Evolutionary conservation across 2,888 invertebrate species (phyloP).

Genomic region (Melanotus villosus): DNA sequence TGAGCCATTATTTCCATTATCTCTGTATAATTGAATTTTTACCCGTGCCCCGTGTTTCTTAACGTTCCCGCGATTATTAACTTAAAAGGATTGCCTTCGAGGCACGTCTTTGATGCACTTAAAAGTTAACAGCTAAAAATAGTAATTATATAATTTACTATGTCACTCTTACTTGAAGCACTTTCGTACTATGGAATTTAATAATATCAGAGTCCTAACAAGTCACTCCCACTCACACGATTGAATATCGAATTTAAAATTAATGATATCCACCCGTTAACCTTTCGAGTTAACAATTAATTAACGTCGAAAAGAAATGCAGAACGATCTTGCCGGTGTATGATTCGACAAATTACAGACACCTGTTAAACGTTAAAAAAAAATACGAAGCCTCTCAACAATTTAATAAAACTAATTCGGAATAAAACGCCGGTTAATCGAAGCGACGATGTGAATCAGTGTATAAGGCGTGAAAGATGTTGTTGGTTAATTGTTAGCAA

Average conservation of each 20-base stretch:
- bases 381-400: too few relatives aligned
- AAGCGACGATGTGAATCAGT: conserved; percentile 34
- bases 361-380: too few relatives aligned
- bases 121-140: conserved; percentile 18
- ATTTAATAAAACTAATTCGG: background rate
- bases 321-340: background rate
- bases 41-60: conserved; percentile 6
- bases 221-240: background rate
- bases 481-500: conserved; percentile 40
- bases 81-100: background rate
- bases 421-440: conserved; percentile 22
- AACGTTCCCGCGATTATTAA: conserved; percentile 24
- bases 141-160: conserved; percentile 22
- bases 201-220: background rate
- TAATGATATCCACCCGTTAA: background rate
- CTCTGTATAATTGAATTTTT: conserved; percentile 19
- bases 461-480: conserved; percentile 38
- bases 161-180: conserved; percentile 7
- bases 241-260: conserved; percentile 5
- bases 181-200: conserved; percentile 9
- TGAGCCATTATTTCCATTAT: conserved; percentile 22
- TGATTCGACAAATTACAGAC: background rate
- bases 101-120: conserved; percentile 2
- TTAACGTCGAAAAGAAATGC: background rate
- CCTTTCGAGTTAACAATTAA: conserved; percentile 4